Evolutionary conservation across 1,140 invertebrate species (phyloP), one percentile per base, ranked within the genome.

Genomic region (Micrasema longulum): DNA sequence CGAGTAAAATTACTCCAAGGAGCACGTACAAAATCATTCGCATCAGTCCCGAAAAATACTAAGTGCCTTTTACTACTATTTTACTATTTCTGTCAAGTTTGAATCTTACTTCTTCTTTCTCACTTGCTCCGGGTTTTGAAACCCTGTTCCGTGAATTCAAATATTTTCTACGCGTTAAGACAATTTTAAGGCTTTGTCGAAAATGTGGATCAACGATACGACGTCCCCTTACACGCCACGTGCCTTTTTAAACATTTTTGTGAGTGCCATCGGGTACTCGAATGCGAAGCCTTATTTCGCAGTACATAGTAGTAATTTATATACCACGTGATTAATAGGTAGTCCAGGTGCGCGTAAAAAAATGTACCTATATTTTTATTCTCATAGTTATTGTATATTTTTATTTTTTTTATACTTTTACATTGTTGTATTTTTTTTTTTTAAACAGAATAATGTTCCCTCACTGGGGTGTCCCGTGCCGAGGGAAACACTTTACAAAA

Each of bases 311-410:
- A 60, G 55, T 38, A 41, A 31, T 31, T 7, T 35, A 36, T 23
- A 23, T 23, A 60, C 55, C 55, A 60, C 55, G 55, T 60, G 55
- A 60, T 60, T 60, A 60, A 60, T 36, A 60, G 55, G 35, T 60
- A 41, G 22, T 60, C 36, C 55, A 53, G 55, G 55, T 60, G 55
- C 12, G 55, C 31, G 20, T 43, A 38, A 43, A 60, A 60, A 60
- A 60, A 43, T n/a, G 9, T 43, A 22, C 22, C 18, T 16, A 16
- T 60, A 60, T 23, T 53, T 36, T 31, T 31, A 31, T 31, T 7
- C 26, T 4, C 3, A 31, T 31, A 31, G 26, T n/a, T n/a, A n/a
- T n/a, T n/a, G n/a, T n/a, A n/a, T n/a, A n/a, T n/a, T n/a, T n/a
- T n/a, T n/a, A n/a, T n/a, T n/a, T n/a, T n/a, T n/a, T n/a, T n/a